A percentile compares a stretch with the other conserved stretches of the same genome.
Conservation (phyloP, 2,797 vertebrate genomes). For the Cryptoprocta ferox region DNA sequence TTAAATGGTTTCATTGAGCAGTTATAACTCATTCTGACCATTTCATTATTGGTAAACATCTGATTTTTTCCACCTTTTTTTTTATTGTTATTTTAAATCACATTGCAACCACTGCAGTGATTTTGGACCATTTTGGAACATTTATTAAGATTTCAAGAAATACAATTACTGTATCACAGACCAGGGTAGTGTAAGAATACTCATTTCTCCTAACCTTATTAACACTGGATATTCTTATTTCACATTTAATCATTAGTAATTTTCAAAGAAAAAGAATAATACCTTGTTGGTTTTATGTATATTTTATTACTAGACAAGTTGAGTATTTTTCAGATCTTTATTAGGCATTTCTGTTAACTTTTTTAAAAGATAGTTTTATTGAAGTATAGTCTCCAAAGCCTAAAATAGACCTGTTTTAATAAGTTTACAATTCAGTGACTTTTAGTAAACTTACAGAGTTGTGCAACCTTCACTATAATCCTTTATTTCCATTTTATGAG, state of each 20-base stretch:
- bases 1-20: conserved; percentile 35
- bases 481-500: conserved; percentile 44
- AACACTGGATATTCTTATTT: conserved; percentile 45
- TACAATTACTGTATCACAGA: conserved; percentile 40
- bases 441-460: conserved; percentile 51
- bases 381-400: conserved; percentile 14
- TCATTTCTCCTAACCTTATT: conserved; percentile 48
- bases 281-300: conserved; percentile 23
- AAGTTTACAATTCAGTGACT: conserved; percentile 53
- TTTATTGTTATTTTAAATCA: conserved; percentile 41
- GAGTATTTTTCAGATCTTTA: conserved; percentile 44
- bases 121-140: conserved; percentile 40
- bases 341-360: conserved; percentile 55
- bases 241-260: conserved; percentile 55
- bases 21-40: conserved; percentile 31
- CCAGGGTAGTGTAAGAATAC: conserved; percentile 23
- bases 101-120: background rate
- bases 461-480: background rate
- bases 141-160: conserved; percentile 64
- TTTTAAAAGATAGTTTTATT: conserved; percentile 43
- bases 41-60: conserved; percentile 36
- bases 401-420: conserved; percentile 50
- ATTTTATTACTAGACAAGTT: conserved; percentile 53
- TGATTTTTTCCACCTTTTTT: background rate
- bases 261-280: conserved; percentile 43